Evolutionary conservation across 2,797 vertebrate species (phyloP).

Genomic region (Danio jaintianensis): DNA sequence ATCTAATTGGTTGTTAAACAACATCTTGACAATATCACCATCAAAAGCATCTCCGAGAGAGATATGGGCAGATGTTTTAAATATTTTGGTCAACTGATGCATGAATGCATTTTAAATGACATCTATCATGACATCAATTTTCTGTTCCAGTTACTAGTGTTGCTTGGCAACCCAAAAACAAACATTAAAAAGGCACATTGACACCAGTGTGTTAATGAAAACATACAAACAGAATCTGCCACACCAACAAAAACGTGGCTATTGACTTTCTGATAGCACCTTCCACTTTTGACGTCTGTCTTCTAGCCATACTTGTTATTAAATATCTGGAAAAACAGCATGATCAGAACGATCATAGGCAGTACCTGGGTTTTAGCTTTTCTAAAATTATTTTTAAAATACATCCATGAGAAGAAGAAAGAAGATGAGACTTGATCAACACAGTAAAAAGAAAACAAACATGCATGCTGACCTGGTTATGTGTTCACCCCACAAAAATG

Average conservation of each 20-base stretch:
- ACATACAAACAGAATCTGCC: slow-evolving; percentile 2
- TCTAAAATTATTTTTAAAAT: neutral
- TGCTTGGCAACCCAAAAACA: slow-evolving; percentile 40
- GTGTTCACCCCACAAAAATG: neutral
- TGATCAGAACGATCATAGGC: neutral
- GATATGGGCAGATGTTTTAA: neutral
- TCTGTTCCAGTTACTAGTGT: slow-evolving; percentile 13
- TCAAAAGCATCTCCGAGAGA: neutral
- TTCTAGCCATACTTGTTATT: slow-evolving; percentile 10
- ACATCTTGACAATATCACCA: neutral
- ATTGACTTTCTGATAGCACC: slow-evolving; percentile 18
- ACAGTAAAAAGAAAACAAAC: neutral
- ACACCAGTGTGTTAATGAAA: neutral
- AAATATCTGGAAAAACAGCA: slow-evolving; percentile 25
- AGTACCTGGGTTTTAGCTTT: neutral
- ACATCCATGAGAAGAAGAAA: neutral
- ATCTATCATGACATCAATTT: slow-evolving; percentile 17
- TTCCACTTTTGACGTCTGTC: slow-evolving; percentile 13
- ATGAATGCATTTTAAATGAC: neutral
- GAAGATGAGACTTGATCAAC: neutral
- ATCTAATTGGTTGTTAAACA: neutral
- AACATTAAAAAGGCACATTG: slow-evolving; percentile 10
- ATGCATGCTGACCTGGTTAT: neutral
- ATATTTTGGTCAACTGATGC: neutral
- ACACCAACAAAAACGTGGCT: slow-evolving; percentile 12